Evolutionary conservation across 2,797 vertebrate species (phyloP), one percentile per base, ranked within the genome.

Genomic region (Esox lucius): DNA sequence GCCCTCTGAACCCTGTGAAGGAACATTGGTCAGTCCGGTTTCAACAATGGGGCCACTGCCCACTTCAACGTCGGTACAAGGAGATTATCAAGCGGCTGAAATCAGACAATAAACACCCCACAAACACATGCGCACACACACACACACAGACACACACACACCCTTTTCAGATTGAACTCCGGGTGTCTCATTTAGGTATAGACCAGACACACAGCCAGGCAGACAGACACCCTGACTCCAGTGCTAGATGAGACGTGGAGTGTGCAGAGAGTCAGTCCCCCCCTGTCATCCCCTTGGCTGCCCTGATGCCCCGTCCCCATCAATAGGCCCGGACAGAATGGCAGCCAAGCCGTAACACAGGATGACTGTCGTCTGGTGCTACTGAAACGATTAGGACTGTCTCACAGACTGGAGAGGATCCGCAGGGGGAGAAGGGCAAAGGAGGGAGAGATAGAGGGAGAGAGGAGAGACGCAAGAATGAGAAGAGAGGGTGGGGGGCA

Each of bases 41-140:
- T 91, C 92, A 93, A 94, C 95, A 90, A 88, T 89, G 90, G 93
- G 94, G 94, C 92, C 92, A 92, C 86, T 93, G 93, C 94, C 88
- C 90, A 92, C 89, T 91, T 90, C 86, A 8, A 1, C 39, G 35
- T 90, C 90, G 83, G 87, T 75, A 81, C 89, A 85, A 87, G 87
- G 87, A 88, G 91, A 94, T 94, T 93, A 95, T 95, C 93, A 94
- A 89, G 81, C 1, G 94, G 93, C 93, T 91, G 86, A 42, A 6
- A 42, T 42, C 39, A 7, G 39, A 42, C 39, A 9, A 42, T 42
- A 42, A 42, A 39, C 39, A 42, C 28, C 28, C 28, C 39, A 42
- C 5, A 42, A 1, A 7, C 39, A 42, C 39, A 42, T 1, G 5
- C 39, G 39, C 3, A 39, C 35, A 42, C 39, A 42, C 39, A 42